Conservation (phyloP, 2,888 invertebrate species). For the Mythimna lalbum region DNA sequence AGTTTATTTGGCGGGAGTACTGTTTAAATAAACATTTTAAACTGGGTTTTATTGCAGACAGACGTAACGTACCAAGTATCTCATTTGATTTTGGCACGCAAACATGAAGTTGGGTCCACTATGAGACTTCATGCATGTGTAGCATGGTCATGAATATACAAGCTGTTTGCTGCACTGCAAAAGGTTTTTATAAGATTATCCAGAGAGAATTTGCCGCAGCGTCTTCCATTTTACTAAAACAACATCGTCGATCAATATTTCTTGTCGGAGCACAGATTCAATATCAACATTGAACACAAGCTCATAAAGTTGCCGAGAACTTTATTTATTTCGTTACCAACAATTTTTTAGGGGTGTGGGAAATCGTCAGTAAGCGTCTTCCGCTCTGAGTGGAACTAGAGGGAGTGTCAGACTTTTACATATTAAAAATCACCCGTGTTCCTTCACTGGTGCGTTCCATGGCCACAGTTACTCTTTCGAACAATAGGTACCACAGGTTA, state of each 20-base stretch:
- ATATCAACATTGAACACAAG: neutral
- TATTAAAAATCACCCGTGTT: too few species aligned
- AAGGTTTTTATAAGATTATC: neutral
- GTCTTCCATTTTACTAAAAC: neutral
- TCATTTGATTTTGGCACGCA: neutral
- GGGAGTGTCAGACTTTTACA: too few species aligned
- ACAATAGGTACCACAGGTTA: too few species aligned
- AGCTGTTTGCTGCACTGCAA: neutral
- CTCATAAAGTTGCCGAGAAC: neutral
- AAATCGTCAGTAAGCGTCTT: too few species aligned
- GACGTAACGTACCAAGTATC: neutral
- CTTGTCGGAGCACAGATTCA: neutral
- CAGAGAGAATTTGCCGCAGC: neutral
- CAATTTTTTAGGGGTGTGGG: neutral
- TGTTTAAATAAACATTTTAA: constrained; percentile 35
- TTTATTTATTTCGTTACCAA: neutral
- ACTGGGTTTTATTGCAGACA: constrained; percentile 19
- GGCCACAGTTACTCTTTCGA: too few species aligned
- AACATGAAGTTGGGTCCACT: constrained; percentile 3
- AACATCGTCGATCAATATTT: constrained; percentile 6
- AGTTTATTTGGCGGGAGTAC: constrained; percentile 24
- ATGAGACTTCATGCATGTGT: neutral
- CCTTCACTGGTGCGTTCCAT: too few species aligned
- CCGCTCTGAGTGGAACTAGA: too few species aligned
- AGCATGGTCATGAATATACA: neutral